Conservation (phyloP, 2,797 vertebrate species). For the Hippocampus kuda region DNA sequence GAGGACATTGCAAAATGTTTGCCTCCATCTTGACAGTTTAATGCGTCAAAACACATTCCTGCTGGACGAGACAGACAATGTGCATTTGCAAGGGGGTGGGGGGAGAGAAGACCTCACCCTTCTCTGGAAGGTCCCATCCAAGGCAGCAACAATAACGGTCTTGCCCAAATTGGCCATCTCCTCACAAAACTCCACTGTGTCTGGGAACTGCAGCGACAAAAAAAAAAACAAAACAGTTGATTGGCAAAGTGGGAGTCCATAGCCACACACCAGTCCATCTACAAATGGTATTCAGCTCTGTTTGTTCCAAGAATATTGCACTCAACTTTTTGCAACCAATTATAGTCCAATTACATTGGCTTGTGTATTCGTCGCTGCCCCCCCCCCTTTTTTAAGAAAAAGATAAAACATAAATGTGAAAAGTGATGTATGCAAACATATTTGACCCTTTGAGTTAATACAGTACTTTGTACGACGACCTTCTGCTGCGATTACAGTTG, state of each 20-base stretch:
- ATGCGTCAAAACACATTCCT: not conserved
- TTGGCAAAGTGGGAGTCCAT: not conserved
- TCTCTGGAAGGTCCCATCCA: slow-evolving; percentile 96
- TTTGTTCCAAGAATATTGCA: not conserved
- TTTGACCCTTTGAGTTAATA: too few relatives aligned
- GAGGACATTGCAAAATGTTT: not conserved
- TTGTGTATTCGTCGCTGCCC: too few relatives aligned
- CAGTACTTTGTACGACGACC: too few relatives aligned
- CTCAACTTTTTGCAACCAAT: not conserved
- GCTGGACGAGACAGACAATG: slow-evolving; percentile 5
- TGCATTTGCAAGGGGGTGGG: not conserved
- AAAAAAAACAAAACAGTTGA: not conserved
- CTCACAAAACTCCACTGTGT: slow-evolving; percentile 87
- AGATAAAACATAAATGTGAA: too few relatives aligned
- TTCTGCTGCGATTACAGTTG: too few relatives aligned
- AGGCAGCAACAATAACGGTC: slow-evolving; percentile 84
- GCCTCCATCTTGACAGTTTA: not conserved
- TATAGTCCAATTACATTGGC: not conserved
- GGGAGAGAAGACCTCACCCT: slow-evolving; percentile 63
- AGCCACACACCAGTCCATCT: not conserved
- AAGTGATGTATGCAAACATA: too few relatives aligned
- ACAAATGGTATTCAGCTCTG: not conserved
- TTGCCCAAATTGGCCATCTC: slow-evolving; percentile 89
- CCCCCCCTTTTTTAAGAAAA: too few relatives aligned
- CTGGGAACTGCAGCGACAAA: slow-evolving; percentile 72